phyloP scores from a whole-genome alignment of 2,113 vertebrate species.

The Brachyhypopomus gauderio region DNA sequence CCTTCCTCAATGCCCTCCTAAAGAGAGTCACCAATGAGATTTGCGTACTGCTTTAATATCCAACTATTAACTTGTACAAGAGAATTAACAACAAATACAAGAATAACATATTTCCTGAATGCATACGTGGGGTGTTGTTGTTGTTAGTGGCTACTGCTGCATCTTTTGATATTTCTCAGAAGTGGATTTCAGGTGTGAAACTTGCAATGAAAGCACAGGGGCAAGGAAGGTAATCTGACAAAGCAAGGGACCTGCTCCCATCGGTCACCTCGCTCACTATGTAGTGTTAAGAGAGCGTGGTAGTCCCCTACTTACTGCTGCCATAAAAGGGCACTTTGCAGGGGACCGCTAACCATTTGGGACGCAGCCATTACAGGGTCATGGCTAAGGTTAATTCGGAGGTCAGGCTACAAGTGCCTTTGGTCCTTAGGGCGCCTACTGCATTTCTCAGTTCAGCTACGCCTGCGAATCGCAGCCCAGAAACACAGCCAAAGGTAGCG shows the following conservation, averaged over 20 bases:
- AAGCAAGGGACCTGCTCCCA: not conserved
- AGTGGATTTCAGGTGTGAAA: no score
- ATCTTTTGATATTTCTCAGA: no score
- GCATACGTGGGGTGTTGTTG: no score
- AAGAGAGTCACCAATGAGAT: no score
- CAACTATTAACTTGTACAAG: no score
- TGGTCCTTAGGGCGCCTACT: not conserved
- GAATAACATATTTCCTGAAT: no score
- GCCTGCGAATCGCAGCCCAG: not conserved
- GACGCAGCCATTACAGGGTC: constrained; percentile 14
- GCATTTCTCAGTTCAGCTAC: not conserved
- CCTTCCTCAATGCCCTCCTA: no score
- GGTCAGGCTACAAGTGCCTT: constrained; percentile 1
- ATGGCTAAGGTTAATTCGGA: constrained; percentile 15
- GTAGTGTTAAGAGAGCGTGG: not conserved
- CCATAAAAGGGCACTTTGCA: constrained; percentile 12
- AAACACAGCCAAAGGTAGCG: not conserved
- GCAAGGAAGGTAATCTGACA: no score
- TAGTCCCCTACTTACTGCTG: not conserved
- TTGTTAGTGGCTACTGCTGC: no score
- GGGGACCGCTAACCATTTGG: not conserved
- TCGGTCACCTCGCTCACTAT: not conserved
- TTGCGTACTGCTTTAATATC: no score
- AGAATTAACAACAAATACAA: no score
- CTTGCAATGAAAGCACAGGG: not conserved